Percentiles rank a stretch among this genome's conserved stretches.
These are phyloP conservation scores for Alcis repandata DNA, from an alignment of 2,888 invertebrate genomes.

Conservation along the genomic window DNA sequence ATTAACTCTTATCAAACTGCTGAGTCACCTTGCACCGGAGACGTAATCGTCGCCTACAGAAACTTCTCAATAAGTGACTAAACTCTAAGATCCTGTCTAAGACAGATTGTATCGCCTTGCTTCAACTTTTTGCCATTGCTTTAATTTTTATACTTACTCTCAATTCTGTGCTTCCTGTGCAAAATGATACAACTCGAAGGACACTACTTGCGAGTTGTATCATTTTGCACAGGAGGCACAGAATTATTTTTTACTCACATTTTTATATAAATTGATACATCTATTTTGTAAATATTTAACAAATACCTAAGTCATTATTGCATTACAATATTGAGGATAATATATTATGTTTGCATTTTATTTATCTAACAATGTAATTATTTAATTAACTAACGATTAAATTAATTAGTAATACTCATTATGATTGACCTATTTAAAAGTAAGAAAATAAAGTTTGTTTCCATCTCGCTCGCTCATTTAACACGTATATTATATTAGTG, in stretches of 20 bases:
- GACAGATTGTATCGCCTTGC: not conserved
- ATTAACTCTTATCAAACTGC: slow-evolving; percentile 15
- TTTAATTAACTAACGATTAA: slow-evolving; percentile 9
- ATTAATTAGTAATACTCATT: slow-evolving; percentile 16
- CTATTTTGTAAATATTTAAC: not conserved
- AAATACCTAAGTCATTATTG: not conserved
- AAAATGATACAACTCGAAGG: no score
- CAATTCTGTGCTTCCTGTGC: no score
- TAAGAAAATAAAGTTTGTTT: no score
- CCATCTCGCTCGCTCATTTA: no score
- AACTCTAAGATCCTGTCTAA: slow-evolving; percentile 28
- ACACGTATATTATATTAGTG: no score
- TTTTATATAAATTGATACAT: not conserved
- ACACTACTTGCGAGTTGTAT: no score
- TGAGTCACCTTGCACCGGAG: slow-evolving; percentile 16
- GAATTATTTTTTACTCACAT: not conserved
- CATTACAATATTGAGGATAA: slow-evolving; percentile 10
- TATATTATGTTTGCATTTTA: slow-evolving; percentile 13
- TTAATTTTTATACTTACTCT: not conserved
- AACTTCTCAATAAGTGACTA: slow-evolving; percentile 19
- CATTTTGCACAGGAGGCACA: no score
- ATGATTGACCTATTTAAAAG: slow-evolving; percentile 17
- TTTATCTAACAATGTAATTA: slow-evolving; percentile 3
- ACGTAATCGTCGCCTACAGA: slow-evolving; percentile 23
- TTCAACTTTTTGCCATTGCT: not conserved